Base-by-base conservation (phyloP, 2,113 vertebrate species). In the Chionodraco myersi region DNA sequence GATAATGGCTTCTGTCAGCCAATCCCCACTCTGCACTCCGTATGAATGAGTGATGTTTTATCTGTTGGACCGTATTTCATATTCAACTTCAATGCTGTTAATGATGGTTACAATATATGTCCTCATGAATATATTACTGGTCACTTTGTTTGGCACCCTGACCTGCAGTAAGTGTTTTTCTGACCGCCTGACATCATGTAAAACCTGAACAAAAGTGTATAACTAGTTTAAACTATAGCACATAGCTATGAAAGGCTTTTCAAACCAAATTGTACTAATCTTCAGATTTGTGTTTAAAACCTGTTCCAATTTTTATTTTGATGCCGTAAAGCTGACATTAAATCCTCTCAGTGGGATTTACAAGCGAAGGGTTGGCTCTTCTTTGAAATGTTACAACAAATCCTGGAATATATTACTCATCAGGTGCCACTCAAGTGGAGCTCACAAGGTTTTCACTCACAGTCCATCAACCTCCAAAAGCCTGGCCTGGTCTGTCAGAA, bases 1-100 rank as follows among this genome's bases (percentile, higher is more conserved):
- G 26, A 82, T 61, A 86, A 87, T 48, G 44, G 69, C 41, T 63
- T 79, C 69, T 72, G 71, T 81, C 66, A 69, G 47, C 60, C 71
- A 58, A 30, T 54, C 14, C 47, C 58, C 30, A 36, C 53, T 74
- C 30, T 51, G 53, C 45, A 51, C 63, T 72, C 15, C 3, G 44
- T 34, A 79, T 69, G 41, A 72, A 84, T 47, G 45, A 69, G 41
- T 21, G 0, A 53, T 16, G 13, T 41, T 41, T 6, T 63, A 64
- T 70, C 54, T 67, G 53, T 49, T 69, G 59, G 66, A 72, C 49
- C 41, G 30, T 64, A 34, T 73, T 76, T 47, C 45, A 77, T 3
- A 78, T 60, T 67, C 68, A 11, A 26, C 23, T 45, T 44, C 18
- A 67, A 5, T 23, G 51, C 59, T 75, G 36, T 71, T 11, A 67